These are phyloP conservation scores for Pelobates fuscus DNA, from an alignment of 2,113 vertebrate genomes.

Conservation along the genomic window DNA sequence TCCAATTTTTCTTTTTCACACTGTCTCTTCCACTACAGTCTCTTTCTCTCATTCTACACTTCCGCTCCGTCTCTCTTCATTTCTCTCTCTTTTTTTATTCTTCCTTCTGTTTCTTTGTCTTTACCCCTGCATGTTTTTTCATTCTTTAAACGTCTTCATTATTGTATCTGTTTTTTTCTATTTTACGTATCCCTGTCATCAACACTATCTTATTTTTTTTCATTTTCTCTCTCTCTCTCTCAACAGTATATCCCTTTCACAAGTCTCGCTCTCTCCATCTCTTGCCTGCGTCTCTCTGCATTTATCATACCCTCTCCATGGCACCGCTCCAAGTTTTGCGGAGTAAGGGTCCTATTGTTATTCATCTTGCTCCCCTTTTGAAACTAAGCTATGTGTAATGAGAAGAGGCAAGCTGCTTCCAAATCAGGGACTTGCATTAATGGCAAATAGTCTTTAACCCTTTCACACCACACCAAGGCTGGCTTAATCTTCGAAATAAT, in stretches of 20 bases:
- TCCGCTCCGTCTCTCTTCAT: not conserved
- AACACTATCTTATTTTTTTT: slow-evolving; percentile 47
- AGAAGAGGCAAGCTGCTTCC: slow-evolving; percentile 68
- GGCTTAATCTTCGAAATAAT: not conserved
- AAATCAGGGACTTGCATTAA: slow-evolving; percentile 57
- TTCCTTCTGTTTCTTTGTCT: slow-evolving; percentile 13
- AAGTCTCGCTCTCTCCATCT: slow-evolving; percentile 42
- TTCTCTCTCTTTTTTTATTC: not conserved
- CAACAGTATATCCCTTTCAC: too few relatives aligned
- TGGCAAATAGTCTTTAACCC: slow-evolving; percentile 55
- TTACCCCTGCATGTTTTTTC: slow-evolving; percentile 18
- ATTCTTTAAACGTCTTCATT: too few relatives aligned
- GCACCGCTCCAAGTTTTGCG: slow-evolving; percentile 56
- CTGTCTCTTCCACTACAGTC: too few relatives aligned
- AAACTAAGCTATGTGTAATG: slow-evolving; percentile 66
- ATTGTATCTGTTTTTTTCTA: slow-evolving; percentile 48
- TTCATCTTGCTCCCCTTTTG: slow-evolving; percentile 65
- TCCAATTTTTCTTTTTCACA: too few relatives aligned
- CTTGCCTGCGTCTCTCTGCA: slow-evolving; percentile 54
- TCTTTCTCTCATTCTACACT: too few relatives aligned
- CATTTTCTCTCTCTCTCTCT: slow-evolving; percentile 33
- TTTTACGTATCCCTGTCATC: slow-evolving; percentile 30
- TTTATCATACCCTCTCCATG: slow-evolving; percentile 54
- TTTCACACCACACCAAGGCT: slow-evolving; percentile 9
- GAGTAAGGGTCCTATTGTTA: slow-evolving; percentile 64